Evolutionary conservation across 2,113 vertebrate species (phyloP).

Genomic region (Semicossyphus pulcher): DNA sequence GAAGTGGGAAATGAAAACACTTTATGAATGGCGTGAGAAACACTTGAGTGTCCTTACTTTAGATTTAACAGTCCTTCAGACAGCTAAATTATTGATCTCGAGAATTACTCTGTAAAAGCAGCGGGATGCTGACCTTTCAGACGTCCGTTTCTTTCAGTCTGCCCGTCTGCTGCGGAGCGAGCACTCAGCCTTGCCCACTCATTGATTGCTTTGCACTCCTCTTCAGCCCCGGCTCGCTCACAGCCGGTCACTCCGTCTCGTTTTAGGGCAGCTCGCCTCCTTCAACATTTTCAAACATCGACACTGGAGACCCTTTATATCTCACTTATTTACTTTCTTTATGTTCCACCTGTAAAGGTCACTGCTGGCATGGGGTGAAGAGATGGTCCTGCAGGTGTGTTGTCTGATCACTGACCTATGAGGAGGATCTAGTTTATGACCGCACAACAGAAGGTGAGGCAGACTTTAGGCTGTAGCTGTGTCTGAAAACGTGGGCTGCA

Average conservation of each 20-base stretch:
- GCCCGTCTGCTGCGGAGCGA: slow-evolving; percentile 3
- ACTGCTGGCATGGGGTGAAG: slow-evolving; percentile 13
- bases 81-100: slow-evolving; percentile 40
- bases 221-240: slow-evolving; percentile 29
- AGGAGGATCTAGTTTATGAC: background rate
- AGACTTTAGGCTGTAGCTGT: background rate
- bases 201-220: slow-evolving; percentile 59
- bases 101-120: slow-evolving; percentile 48
- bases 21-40: background rate
- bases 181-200: slow-evolving; percentile 43
- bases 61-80: slow-evolving; percentile 11
- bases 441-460: background rate
- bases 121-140: slow-evolving; percentile 60
- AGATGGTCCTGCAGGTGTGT: background rate
- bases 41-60: background rate
- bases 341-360: slow-evolving; percentile 54
- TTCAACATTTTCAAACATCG: slow-evolving; percentile 47
- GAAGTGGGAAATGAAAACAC: background rate
- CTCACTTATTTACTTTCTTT: slow-evolving; percentile 45
- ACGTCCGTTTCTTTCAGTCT: slow-evolving; percentile 7
- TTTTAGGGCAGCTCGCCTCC: slow-evolving; percentile 43
- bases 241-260: slow-evolving; percentile 51
- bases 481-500: background rate
- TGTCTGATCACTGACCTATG: slow-evolving; percentile 2
- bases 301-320: slow-evolving; percentile 44